Evolutionary conservation across 2,113 vertebrate genomes (phyloP).

Genomic region (Nymphicus hollandicus): DNA sequence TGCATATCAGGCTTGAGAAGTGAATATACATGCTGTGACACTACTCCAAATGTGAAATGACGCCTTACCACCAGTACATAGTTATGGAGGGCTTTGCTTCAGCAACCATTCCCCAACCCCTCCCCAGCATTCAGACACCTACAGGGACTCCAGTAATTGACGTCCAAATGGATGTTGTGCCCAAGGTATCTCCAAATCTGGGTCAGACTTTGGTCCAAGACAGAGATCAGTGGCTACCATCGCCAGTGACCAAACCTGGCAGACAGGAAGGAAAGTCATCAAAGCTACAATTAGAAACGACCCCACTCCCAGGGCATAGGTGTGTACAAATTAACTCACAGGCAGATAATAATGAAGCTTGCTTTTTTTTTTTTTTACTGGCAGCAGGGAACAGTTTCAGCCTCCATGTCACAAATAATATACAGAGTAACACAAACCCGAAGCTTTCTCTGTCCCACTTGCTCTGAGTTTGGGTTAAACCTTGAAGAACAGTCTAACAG

Average conservation of each 20-base stretch:
- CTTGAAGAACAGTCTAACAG: background rate
- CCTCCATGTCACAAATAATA: background rate
- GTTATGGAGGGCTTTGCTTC: background rate
- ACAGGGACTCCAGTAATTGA: conserved; percentile 94
- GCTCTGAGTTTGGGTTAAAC: background rate
- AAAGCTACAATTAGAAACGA: conserved; percentile 35
- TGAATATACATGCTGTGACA: background rate
- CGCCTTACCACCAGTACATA: background rate
- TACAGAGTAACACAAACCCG: background rate
- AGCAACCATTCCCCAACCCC: background rate
- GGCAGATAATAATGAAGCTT: conserved; percentile 12
- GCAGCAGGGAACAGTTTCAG: background rate
- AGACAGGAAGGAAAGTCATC: conserved; percentile 27
- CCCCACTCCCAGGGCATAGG: background rate
- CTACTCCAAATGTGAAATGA: background rate
- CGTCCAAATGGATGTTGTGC: conserved; percentile 95
- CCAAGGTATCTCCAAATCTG: conserved; percentile 94
- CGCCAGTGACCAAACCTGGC: conserved; percentile 94
- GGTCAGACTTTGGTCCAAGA: conserved; percentile 90
- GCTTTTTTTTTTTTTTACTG: background rate
- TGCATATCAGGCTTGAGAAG: background rate
- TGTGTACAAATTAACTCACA: background rate
- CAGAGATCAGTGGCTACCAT: conserved; percentile 89
- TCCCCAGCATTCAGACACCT: conserved; percentile 61
- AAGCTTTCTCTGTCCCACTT: background rate